Evolutionary conservation across 2,113 vertebrate genomes (phyloP).

Genomic region (Protobothrops flavoviridis): DNA sequence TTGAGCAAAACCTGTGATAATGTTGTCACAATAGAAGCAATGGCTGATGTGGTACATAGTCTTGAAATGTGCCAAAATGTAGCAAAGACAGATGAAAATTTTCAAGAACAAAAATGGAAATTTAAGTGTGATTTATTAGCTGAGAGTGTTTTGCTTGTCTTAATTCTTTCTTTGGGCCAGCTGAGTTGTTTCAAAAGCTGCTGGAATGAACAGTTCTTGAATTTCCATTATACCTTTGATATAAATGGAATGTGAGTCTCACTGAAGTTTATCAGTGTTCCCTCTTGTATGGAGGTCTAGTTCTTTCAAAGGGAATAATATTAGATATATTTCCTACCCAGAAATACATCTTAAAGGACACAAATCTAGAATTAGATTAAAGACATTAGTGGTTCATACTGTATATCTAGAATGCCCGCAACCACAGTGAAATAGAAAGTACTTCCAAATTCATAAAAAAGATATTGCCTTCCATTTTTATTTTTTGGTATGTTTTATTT

Average conservation of each 20-base stretch:
- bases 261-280: not conserved
- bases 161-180: not conserved
- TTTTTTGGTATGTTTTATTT: slow-evolving; percentile 4
- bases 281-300: not conserved
- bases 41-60: not conserved
- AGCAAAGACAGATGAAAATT: not conserved
- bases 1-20: not conserved
- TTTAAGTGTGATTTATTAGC: not conserved
- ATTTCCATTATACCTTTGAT: not conserved
- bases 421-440: slow-evolving; percentile 1
- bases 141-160: not conserved
- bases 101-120: not conserved
- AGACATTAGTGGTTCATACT: not conserved
- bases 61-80: not conserved
- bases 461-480: slow-evolving; percentile 17
- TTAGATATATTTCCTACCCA: not conserved
- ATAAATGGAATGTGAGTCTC: not conserved
- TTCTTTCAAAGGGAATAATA: not conserved
- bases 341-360: not conserved
- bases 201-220: not conserved
- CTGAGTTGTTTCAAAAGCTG: not conserved
- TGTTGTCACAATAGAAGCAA: not conserved
- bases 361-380: not conserved
- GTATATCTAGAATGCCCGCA: not conserved
- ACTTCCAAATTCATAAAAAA: slow-evolving; percentile 16